Evolutionary conservation across 2,113 vertebrate species (phyloP).

Genomic region (Clinocottus analis): DNA sequence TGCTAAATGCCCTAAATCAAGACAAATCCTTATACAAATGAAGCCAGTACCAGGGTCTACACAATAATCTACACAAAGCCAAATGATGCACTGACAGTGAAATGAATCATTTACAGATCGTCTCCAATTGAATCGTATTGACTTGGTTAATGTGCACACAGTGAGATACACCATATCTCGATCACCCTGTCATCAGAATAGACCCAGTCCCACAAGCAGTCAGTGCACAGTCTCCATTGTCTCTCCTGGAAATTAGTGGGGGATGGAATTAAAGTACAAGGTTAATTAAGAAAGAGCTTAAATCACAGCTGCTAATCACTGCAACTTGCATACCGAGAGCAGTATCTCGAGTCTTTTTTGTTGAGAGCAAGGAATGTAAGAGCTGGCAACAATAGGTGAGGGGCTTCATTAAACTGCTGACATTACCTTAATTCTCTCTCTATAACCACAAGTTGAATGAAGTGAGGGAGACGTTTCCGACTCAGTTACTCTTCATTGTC

Average conservation of each 20-base stretch:
- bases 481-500: slow-evolving; percentile 60
- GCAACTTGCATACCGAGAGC: slow-evolving; percentile 53
- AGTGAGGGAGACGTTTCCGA: slow-evolving; percentile 58
- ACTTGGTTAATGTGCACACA: slow-evolving; percentile 46
- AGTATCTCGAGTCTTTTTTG: slow-evolving; percentile 52
- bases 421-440: slow-evolving; percentile 65
- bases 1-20: not conserved
- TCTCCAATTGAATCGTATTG: slow-evolving; percentile 35
- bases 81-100: slow-evolving; percentile 3
- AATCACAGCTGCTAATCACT: slow-evolving; percentile 77
- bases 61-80: not conserved
- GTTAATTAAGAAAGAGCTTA: slow-evolving; percentile 83
- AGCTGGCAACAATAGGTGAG: slow-evolving; percentile 70
- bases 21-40: not conserved
- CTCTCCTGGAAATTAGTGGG: slow-evolving; percentile 70
- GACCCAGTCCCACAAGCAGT: slow-evolving; percentile 46
- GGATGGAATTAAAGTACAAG: slow-evolving; percentile 72
- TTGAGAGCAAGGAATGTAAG: slow-evolving; percentile 45
- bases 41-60: not conserved
- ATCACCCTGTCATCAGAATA: slow-evolving; percentile 48
- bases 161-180: slow-evolving; percentile 45
- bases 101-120: slow-evolving; percentile 42
- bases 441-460: slow-evolving; percentile 50
- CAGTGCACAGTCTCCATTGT: slow-evolving; percentile 62
- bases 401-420: slow-evolving; percentile 79